Conservation (phyloP, 2,888 invertebrate species). For the Muschampia plurimacula region DNA sequence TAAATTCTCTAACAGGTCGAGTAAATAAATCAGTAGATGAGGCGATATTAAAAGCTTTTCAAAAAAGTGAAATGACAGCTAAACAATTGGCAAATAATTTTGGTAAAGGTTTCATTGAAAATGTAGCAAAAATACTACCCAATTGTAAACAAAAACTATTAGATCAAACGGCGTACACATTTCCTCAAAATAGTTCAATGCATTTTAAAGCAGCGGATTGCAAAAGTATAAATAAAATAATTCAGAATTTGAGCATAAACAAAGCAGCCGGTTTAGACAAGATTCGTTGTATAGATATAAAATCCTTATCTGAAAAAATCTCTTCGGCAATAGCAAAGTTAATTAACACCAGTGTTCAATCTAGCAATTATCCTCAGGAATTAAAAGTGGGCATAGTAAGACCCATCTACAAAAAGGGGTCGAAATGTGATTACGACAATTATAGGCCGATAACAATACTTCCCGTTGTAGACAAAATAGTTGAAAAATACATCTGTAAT, state of each 20-base stretch:
- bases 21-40: conserved; percentile 29
- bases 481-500: conserved; percentile 38
- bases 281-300: conserved; percentile 36
- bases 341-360: conserved; percentile 33
- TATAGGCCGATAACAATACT: conserved; percentile 44
- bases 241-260: neutral
- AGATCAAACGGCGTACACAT: neutral
- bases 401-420: conserved; percentile 42
- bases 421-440: conserved; percentile 19
- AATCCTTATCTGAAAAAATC: conserved; percentile 24
- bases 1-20: conserved; percentile 34
- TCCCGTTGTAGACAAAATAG: conserved; percentile 36
- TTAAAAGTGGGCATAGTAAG: conserved; percentile 41
- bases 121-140: conserved; percentile 26
- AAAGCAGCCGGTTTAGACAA: conserved; percentile 30
- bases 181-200: conserved; percentile 12
- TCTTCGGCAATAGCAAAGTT: conserved; percentile 27
- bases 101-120: conserved; percentile 21
- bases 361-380: conserved; percentile 34
- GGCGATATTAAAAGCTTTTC: conserved; percentile 31
- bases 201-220: neutral
- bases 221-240: neutral
- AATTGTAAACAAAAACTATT: neutral
- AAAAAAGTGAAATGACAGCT: conserved; percentile 17
- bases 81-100: conserved; percentile 33